Evolutionary conservation across 2,113 vertebrate species (phyloP).

Genomic region (Sprattus sprattus): DNA sequence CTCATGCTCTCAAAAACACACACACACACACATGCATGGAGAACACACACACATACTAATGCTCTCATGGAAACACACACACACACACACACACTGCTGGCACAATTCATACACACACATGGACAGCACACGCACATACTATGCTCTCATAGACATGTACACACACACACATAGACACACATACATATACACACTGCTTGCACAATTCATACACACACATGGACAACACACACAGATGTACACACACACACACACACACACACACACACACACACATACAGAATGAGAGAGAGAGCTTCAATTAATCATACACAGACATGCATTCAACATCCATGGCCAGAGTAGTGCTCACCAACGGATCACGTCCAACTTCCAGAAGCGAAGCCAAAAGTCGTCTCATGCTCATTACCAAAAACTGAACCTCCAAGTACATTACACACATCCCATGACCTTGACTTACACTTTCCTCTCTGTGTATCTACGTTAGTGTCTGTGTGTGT

Average conservation of each 20-base stretch:
- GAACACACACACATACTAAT: too few relatives aligned
- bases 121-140: not conserved
- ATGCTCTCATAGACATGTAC: not conserved
- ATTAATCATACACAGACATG: not conserved
- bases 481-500: not conserved
- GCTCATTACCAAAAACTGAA: not conserved
- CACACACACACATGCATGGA: not conserved
- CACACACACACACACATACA: too few relatives aligned
- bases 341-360: not conserved
- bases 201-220: too few relatives aligned
- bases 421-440: conserved; percentile 1
- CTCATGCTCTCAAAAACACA: too few relatives aligned
- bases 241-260: not conserved
- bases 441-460: conserved; percentile 5
- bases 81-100: not conserved
- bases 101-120: not conserved
- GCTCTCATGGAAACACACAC: too few relatives aligned
- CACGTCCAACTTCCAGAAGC: not conserved
- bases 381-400: not conserved
- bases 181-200: too few relatives aligned
- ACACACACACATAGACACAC: not conserved
- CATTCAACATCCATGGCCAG: not conserved
- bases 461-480: not conserved
- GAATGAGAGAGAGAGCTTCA: not conserved
- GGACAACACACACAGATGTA: not conserved